These are phyloP conservation scores for Drosophila ezoana DNA, from an alignment of 2,888 invertebrate genomes.

Conservation along the genomic window DNA sequence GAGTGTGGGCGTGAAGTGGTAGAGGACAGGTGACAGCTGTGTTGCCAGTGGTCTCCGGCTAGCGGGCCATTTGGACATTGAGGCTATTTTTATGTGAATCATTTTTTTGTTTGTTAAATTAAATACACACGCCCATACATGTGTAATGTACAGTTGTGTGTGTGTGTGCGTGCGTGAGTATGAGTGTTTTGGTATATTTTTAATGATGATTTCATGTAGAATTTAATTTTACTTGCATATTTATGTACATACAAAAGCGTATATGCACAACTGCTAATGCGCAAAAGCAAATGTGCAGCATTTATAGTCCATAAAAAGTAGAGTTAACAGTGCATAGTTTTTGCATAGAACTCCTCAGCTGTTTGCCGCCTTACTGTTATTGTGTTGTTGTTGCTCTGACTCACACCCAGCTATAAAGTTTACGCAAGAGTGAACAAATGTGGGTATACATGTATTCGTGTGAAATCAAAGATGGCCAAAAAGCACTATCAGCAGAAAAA, in stretches of 20 bases:
- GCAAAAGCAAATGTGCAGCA: constrained; percentile 25
- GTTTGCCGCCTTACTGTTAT: constrained; percentile 44
- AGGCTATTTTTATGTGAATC: constrained; percentile 75
- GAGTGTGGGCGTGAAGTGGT: constrained; percentile 50
- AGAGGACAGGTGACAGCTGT: constrained; percentile 69
- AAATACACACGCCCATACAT: constrained; percentile 42
- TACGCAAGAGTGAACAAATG: constrained; percentile 64
- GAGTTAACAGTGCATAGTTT: constrained; percentile 20
- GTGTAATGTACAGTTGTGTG: constrained; percentile 23
- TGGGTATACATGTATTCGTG: constrained; percentile 26
- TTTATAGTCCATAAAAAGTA: constrained; percentile 4
- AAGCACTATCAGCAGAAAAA: constrained; percentile 57
- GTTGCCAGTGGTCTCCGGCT: constrained; percentile 26
- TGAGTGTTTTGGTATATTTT: constrained; percentile 55
- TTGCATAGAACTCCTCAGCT: constrained; percentile 58
- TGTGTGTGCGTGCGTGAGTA: constrained; percentile 23
- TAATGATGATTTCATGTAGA: constrained; percentile 72
- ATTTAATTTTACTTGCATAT: constrained; percentile 31
- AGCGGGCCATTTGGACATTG: constrained; percentile 41
- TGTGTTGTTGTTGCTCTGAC: constrained; percentile 52
- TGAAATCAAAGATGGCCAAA: constrained; percentile 61
- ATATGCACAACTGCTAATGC: constrained; percentile 24
- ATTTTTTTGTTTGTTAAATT: constrained; percentile 74
- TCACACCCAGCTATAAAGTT: constrained; percentile 59
- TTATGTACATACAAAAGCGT: not conserved